These are phyloP conservation scores for Conomelus anceps DNA, from an alignment of 2,888 invertebrate species.

Conservation along the genomic window DNA sequence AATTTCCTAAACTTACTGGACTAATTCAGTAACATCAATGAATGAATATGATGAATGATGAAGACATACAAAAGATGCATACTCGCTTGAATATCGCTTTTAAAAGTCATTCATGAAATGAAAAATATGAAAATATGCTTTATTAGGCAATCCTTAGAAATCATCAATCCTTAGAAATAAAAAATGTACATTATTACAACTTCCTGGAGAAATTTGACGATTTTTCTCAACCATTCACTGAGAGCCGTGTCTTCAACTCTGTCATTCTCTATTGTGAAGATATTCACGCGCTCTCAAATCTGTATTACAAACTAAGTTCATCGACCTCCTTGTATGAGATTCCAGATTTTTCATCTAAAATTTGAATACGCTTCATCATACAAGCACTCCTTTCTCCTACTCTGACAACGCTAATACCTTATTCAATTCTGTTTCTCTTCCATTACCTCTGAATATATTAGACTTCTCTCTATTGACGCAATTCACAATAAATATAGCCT, in stretches of 20 bases:
- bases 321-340: neutral
- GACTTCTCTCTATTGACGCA: neutral
- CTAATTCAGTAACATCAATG: no score
- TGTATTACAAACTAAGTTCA: neutral
- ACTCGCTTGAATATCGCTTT: no score
- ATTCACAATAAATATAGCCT: neutral
- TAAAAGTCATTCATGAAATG: no score
- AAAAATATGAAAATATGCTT: no score
- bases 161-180: neutral
- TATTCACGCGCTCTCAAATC: neutral
- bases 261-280: neutral
- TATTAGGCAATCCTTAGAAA: neutral
- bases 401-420: neutral
- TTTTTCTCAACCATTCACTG: neutral
- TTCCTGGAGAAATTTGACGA: neutral
- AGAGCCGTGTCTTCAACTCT: neutral
- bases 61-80: no score
- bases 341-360: neutral
- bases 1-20: no score
- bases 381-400: neutral
- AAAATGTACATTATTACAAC: neutral
- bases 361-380: neutral
- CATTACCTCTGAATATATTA: neutral
- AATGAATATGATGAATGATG: no score
- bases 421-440: neutral